Base-by-base conservation (phyloP, 2,888 invertebrate species). In the Ophioninae sp. region DNA sequence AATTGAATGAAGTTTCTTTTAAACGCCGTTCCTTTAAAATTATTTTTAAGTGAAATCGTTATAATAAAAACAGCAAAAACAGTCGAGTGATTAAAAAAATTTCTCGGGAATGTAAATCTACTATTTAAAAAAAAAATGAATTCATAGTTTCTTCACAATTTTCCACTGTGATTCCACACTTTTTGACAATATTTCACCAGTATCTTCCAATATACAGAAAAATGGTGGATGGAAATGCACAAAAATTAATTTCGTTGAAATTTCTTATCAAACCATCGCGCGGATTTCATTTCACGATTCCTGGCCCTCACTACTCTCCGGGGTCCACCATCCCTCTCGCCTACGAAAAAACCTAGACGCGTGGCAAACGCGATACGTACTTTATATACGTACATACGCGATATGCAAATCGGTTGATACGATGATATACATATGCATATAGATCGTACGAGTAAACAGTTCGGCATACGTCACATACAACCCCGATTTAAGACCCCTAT, bases 361-460 rank as follows among this genome's bases (percentile, higher is more conserved):
- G 62, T 70, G 61, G 67, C 75, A 81, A 81, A 79, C 79, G 79
- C 70, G 50, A 65, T 37, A 56, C 37, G 20, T 20, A 50, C 13
- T 50, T 50, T 50, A 50, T 50, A 50, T 13, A 50, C 5, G 13
- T 2, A 50, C 5, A 50, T 50, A 10, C 17, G 17, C 50, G 13
- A 50, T 6, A 17, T 50, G 50, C 13, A 50, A 50, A 50, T 50
- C 50, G 3, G 17, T 50, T 17, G 50, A 50, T 50, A 50, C 17
- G 50, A 50, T 50, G 50, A 50, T 50, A 13, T 50, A 50, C 13
- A 50, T 17, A 50, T 50, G 50, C 50, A 50, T 17, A 50, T 50
- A 2, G 50, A 50, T 17, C 13, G 50, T 50, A 17, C 50, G 50
- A 50, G 50, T 50, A 50, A 50, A 50, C 17, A 50, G 17, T 50